Evolutionary conservation across 2,113 vertebrate genomes (phyloP), one percentile per base, ranked within the genome.

Genomic region (Ptyas mucosa): DNA sequence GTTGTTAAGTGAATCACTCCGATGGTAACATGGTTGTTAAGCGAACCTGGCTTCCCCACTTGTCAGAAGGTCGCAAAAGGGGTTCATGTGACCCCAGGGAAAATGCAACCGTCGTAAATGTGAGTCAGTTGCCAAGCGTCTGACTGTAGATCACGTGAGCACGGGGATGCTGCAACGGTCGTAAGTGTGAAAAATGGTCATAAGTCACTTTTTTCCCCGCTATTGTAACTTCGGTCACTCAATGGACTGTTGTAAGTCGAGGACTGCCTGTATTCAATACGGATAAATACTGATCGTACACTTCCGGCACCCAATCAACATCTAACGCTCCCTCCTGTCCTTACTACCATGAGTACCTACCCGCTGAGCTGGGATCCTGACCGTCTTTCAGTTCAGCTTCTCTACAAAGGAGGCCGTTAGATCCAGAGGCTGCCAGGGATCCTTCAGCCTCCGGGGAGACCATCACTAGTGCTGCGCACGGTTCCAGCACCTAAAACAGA

Each of bases 21-120:
- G 0, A 4, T 5, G 11, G 26, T 1, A 29, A 5, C 10, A 0
- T 1, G 3, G 8, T 12, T 29, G 58, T n/a, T 5, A n/a, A 5
- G 12, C 3, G 26, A 6, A 69, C 2, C 29, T 15, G 61, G 5
- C 29, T 69, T n/a, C 61, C 1, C 12, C 12, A 10, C 6, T 6
- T 0, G 11, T n/a, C 61, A 15, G 61, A 69, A n/a, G 29, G 9
- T n/a, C 12, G 12, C 29, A 69, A n/a, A n/a, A 69, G 61, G 26
- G 11, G 9, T 49, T 1, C 51, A 11, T 1, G 1, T 46, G 43
- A 46, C 43, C 43, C 43, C 43, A 5, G 46, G 46, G 46, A 49
- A 49, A 49, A 49, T 49, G 51, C 9, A 12, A 52, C 11, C 1
- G 51, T 52, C 51, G 10, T 52, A 52, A 52, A 52, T 52, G 0